Percentiles rank a stretch among this genome's conserved stretches.
These are phyloP conservation scores for Omphaloscelis lunosa DNA, from an alignment of 2,888 invertebrate species.

Conservation along the genomic window DNA sequence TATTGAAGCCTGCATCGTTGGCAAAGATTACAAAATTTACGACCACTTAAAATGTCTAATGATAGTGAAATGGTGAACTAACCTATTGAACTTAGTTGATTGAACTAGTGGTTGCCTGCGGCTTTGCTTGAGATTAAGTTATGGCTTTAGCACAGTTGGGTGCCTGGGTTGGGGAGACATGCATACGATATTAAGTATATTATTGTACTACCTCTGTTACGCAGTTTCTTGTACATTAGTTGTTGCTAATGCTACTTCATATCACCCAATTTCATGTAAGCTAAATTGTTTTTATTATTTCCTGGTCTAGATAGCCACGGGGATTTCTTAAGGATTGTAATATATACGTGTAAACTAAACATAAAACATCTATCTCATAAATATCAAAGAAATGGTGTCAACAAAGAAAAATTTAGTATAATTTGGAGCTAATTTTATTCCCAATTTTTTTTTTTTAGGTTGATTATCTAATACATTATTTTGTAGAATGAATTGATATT, in stretches of 20 bases:
- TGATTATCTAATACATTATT: not conserved
- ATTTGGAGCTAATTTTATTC: not conserved
- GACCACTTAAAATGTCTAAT: constrained; percentile 55
- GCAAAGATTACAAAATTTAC: constrained; percentile 54
- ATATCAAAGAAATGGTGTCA: not conserved
- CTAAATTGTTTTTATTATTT: not conserved
- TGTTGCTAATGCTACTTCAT: not conserved
- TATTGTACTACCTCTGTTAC: too few relatives aligned
- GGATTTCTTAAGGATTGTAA: not conserved
- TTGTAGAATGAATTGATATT: not conserved
- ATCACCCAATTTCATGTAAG: not conserved
- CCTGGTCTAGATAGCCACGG: not conserved
- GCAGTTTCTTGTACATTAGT: too few relatives aligned
- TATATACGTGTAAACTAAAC: not conserved
- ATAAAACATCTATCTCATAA: not conserved
- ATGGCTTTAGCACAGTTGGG: not conserved
- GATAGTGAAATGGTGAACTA: constrained; percentile 54
- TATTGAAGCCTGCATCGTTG: constrained; percentile 20
- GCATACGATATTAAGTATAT: not conserved
- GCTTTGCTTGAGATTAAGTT: constrained; percentile 5
- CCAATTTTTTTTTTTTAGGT: not conserved
- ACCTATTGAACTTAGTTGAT: constrained; percentile 58
- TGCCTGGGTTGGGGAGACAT: not conserved
- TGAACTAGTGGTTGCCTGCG: constrained; percentile 11
- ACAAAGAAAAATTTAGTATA: not conserved